Base-by-base conservation (phyloP, 2,888 invertebrate genomes). In the Drosophila setosimentum region DNA sequence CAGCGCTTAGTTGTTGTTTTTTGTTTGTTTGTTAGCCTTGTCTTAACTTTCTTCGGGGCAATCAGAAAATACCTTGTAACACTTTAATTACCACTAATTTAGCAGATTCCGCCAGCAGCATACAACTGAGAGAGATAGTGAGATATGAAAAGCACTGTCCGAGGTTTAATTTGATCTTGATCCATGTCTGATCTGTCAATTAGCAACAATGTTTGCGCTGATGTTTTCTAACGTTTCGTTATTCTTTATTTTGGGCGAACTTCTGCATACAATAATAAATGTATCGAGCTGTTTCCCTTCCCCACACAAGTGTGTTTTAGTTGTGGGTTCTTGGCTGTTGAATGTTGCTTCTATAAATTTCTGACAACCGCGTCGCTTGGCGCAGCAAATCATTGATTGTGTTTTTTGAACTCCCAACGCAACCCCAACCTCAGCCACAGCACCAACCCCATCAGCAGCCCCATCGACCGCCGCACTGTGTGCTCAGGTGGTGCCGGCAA, bases 381-480 rank as follows among this genome's bases (percentile, higher is more conserved):
- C 84, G 75, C 73, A 82, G 49, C 87, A 65, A 89, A 86, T 86
- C 85, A 86, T 86, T 89, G 85, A 86, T 86, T 86, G 86, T 86
- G 78, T 74, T 62, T 53, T 64, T 59, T 48, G 55, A 55, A 45
- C 32, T 35, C 49, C 54, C 27, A 54, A 27, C 53, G n/a, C 33
- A 40, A n/a, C 37, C 16, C 54, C 55, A 37, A 40, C 18, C 45
- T 13, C 40, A 21, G n/a, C 30, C n/a, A 29, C 24, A 35, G 49
- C 27, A 21, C 1, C 45, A 29, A 45, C 18, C 30, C 37, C 21
- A 27, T 6, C n/a, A 3, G 3, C 24, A 13, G 7, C 29, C 58
- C 29, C 33, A 33, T 18, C 53, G 10, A 2, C 2, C 4, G 8
- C n/a, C 8, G 27, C 13, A n/a, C n/a, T 27, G 11, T 29, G 11